A percentile compares a stretch with the other conserved stretches of the same genome.
These are phyloP conservation scores for Papilio polytes DNA, from an alignment of 1,140 invertebrate genomes.

Conservation along the genomic window DNA sequence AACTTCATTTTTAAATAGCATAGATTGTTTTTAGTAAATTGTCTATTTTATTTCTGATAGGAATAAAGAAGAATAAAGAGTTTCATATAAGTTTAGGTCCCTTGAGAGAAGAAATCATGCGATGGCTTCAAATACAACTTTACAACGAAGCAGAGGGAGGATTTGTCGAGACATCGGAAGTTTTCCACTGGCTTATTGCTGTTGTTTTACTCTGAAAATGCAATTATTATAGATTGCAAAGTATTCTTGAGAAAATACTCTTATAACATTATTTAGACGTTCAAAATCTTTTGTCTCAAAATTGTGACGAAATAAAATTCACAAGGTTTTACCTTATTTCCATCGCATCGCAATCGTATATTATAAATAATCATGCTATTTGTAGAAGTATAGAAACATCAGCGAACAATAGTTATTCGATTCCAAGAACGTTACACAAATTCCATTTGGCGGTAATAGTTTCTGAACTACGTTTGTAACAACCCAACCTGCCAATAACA, in stretches of 20 bases:
- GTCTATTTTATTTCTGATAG: too few relatives aligned
- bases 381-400: not conserved
- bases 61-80: not conserved
- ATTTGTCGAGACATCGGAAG: conserved; percentile 13
- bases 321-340: too few relatives aligned
- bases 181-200: not conserved
- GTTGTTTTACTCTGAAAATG: conserved; percentile 10
- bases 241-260: not conserved
- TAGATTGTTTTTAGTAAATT: too few relatives aligned
- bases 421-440: conserved; percentile 18
- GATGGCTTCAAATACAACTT: not conserved
- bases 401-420: not conserved
- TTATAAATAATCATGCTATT: too few relatives aligned
- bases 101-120: not conserved
- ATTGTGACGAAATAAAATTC: too few relatives aligned
- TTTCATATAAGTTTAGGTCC: not conserved
- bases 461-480: conserved; percentile 2
- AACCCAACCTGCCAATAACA: conserved; percentile 8
- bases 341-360: too few relatives aligned
- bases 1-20: too few relatives aligned
- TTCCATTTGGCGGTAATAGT: conserved; percentile 7
- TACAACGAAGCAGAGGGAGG: not conserved
- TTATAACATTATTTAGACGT: too few relatives aligned
- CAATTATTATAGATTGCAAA: conserved; percentile 16
- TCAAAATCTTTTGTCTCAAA: too few relatives aligned